phyloP scores from a whole-genome alignment of 2,113 vertebrate genomes.

The Tetrax tetrax region DNA sequence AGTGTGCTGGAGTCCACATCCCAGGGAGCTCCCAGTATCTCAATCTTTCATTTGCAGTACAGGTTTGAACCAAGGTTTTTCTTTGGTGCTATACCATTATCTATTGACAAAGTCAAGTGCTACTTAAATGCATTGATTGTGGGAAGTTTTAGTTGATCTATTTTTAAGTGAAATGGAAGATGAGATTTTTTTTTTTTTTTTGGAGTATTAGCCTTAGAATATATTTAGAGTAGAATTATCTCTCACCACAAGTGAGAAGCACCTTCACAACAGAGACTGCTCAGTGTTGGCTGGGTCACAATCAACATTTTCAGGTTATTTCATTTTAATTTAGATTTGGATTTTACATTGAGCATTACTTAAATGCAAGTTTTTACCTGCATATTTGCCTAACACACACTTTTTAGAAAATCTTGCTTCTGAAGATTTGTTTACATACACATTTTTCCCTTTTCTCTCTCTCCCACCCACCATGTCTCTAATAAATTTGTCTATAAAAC shows the following conservation, averaged over 20 bases:
- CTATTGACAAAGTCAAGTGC: neutral
- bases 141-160: neutral
- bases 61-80: neutral
- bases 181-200: neutral
- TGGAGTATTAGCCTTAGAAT: neutral
- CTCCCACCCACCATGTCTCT: neutral
- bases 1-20: neutral
- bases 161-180: neutral
- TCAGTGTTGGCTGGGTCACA: neutral
- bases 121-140: neutral
- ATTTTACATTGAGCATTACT: neutral
- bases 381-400: neutral
- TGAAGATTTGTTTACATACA: neutral
- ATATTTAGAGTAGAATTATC: neutral
- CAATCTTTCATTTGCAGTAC: neutral
- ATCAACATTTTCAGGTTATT: neutral
- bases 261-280: neutral
- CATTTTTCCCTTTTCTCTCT: neutral
- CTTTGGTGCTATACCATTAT: neutral
- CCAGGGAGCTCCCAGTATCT: neutral
- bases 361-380: neutral
- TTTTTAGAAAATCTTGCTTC: neutral
- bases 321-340: neutral
- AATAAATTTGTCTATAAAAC: slow-evolving; percentile 23
- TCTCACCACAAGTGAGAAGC: neutral